Evolutionary conservation across 2,888 invertebrate species (phyloP).

Genomic region (Pollenia labialis): DNA sequence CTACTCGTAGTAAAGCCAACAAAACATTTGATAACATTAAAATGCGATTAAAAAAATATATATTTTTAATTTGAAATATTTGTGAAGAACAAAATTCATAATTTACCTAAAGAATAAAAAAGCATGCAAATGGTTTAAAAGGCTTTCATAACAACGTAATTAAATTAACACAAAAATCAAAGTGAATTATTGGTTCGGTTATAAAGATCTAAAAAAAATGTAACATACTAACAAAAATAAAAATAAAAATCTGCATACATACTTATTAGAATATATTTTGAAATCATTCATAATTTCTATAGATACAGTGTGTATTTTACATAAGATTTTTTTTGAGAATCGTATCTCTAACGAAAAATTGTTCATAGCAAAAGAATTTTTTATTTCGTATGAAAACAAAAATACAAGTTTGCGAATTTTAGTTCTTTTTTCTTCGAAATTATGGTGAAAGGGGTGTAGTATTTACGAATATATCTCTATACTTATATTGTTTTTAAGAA

Average conservation of each 20-base stretch:
- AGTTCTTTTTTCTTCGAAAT: constrained; percentile 57
- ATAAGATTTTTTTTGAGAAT: constrained; percentile 56
- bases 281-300: constrained; percentile 56
- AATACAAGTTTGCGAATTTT: constrained; percentile 56
- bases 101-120: neutral
- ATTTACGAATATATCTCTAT: neutral
- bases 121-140: neutral
- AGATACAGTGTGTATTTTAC: constrained; percentile 54
- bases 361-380: constrained; percentile 33
- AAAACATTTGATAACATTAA: constrained; percentile 37
- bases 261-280: constrained; percentile 6
- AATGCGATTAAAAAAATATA: constrained; percentile 49
- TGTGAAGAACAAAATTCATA: constrained; percentile 8
- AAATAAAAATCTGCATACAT: neutral
- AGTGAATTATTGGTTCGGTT: constrained; percentile 48
- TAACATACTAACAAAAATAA: constrained; percentile 4
- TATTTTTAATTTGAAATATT: constrained; percentile 44
- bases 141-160: constrained; percentile 51
- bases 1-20: constrained; percentile 54
- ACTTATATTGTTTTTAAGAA: constrained; percentile 26
- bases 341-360: constrained; percentile 38
- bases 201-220: constrained; percentile 2
- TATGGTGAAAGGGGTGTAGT: constrained; percentile 43
- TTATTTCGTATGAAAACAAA: constrained; percentile 33
- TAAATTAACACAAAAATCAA: constrained; percentile 32